These are phyloP conservation scores for Steinernema carpocapsae DNA, from an alignment of 2,888 invertebrate species.

Conservation along the genomic window DNA sequence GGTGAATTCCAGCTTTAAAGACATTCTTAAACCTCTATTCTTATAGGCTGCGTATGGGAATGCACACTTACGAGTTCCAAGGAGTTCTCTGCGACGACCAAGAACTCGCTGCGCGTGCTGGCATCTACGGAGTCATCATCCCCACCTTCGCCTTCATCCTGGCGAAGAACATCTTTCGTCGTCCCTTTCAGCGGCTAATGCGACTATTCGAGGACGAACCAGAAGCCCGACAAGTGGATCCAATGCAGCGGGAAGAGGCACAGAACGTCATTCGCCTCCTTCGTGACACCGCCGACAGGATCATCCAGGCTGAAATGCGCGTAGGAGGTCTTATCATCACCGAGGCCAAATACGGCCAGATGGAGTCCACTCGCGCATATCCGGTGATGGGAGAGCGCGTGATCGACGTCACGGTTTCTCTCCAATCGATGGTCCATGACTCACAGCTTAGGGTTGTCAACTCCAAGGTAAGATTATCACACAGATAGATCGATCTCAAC, in stretches of 20 bases:
- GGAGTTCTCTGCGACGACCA: constrained; percentile 65
- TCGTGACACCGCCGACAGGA: constrained; percentile 86
- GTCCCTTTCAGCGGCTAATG: constrained; percentile 37
- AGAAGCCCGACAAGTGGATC: constrained; percentile 52
- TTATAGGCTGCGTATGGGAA: constrained; percentile 59
- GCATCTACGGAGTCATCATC: constrained; percentile 61
- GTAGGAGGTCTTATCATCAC: constrained; percentile 85
- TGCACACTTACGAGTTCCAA: constrained; percentile 61
- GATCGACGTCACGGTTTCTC: constrained; percentile 86
- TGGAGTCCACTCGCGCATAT: constrained; percentile 46
- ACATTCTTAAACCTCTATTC: not conserved
- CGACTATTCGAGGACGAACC: constrained; percentile 37
- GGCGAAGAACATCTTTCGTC: constrained; percentile 40
- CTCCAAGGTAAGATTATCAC: constrained; percentile 55
- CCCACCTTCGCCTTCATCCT: constrained; percentile 53
- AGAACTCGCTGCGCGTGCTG: constrained; percentile 57
- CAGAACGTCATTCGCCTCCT: constrained; percentile 76
- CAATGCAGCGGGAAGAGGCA: constrained; percentile 62
- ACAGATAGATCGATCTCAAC: not conserved
- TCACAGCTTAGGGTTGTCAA: constrained; percentile 76
- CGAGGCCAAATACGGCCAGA: constrained; percentile 76
- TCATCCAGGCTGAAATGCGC: constrained; percentile 80
- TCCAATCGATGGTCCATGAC: constrained; percentile 90
- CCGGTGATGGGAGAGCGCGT: constrained; percentile 62
- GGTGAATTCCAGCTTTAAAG: constrained; percentile 42